These are phyloP conservation scores for Drosophila nr. fundita DNA, from an alignment of 2,888 invertebrate species.

Conservation along the genomic window DNA sequence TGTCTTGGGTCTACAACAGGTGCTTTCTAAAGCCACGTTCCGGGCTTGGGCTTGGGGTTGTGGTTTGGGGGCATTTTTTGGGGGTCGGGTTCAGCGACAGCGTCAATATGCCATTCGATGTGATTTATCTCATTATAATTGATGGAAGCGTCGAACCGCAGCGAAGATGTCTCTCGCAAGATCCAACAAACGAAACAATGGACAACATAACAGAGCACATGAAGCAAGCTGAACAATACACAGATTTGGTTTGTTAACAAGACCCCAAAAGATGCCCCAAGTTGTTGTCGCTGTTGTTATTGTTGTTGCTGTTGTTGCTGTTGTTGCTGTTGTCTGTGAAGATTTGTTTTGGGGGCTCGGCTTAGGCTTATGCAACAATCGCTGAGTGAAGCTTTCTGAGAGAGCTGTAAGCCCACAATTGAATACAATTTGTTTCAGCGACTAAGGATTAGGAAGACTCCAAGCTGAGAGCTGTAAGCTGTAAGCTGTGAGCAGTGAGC, in stretches of 20 bases:
- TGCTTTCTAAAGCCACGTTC: constrained; percentile 65
- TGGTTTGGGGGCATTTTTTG: constrained; percentile 29
- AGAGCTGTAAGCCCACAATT: constrained; percentile 43
- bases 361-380: constrained; percentile 59
- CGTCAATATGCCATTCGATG: constrained; percentile 61
- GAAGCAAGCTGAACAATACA: constrained; percentile 64
- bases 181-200: constrained; percentile 53
- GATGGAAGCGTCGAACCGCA: constrained; percentile 64
- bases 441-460: constrained; percentile 38
- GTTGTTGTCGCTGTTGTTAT: background rate
- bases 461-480: background rate
- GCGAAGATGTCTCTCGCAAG: constrained; percentile 23
- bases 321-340: constrained; percentile 15
- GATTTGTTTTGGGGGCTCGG: constrained; percentile 66
- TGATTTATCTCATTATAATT: constrained; percentile 80
- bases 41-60: constrained; percentile 22
- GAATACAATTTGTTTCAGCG: constrained; percentile 42
- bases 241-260: constrained; percentile 73
- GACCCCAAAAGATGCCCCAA: constrained; percentile 12
- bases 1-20: constrained; percentile 62
- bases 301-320: constrained; percentile 4
- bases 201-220: constrained; percentile 54
- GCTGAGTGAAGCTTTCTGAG: constrained; percentile 26
- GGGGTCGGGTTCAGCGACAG: constrained; percentile 27
- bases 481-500: background rate